Conservation (phyloP, 1,140 invertebrate genomes). For the Drosophila ogumai region DNA sequence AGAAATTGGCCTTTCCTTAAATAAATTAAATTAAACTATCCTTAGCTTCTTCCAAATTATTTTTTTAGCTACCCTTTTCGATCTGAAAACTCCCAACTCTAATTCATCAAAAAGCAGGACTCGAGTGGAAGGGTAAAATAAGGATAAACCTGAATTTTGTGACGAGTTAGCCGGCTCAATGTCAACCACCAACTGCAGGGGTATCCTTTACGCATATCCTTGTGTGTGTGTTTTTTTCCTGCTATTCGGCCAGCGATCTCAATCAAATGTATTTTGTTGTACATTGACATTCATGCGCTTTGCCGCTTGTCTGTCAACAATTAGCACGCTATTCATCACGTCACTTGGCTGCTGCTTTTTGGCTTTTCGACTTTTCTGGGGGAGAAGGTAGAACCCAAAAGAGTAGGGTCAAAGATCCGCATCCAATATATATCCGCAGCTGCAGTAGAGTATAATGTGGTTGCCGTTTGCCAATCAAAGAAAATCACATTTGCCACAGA, state of each 20-base stretch:
- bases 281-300: constrained; percentile 75
- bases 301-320: constrained; percentile 81
- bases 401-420: constrained; percentile 39
- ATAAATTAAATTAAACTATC: neutral
- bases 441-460: constrained; percentile 41
- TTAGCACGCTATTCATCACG: constrained; percentile 85
- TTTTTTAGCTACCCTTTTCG: neutral
- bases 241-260: constrained; percentile 54
- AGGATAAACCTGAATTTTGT: constrained; percentile 58
- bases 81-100: neutral
- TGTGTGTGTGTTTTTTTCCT: neutral
- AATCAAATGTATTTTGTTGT: constrained; percentile 73
- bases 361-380: constrained; percentile 22
- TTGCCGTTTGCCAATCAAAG: constrained; percentile 41
- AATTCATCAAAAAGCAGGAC: neutral
- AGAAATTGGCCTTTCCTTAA: neutral
- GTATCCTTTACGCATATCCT: constrained; percentile 51
- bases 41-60: neutral
- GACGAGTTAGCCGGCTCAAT: constrained; percentile 78
- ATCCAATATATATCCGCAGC: constrained; percentile 22
- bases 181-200: constrained; percentile 60
- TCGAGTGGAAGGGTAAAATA: constrained; percentile 42
- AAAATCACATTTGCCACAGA: constrained; percentile 8
- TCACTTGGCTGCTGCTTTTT: constrained; percentile 57
- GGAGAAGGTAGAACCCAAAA: neutral